Base-by-base conservation (phyloP, 64 coral and sea anemone species). In the Stichodactyla helianthus region DNA sequence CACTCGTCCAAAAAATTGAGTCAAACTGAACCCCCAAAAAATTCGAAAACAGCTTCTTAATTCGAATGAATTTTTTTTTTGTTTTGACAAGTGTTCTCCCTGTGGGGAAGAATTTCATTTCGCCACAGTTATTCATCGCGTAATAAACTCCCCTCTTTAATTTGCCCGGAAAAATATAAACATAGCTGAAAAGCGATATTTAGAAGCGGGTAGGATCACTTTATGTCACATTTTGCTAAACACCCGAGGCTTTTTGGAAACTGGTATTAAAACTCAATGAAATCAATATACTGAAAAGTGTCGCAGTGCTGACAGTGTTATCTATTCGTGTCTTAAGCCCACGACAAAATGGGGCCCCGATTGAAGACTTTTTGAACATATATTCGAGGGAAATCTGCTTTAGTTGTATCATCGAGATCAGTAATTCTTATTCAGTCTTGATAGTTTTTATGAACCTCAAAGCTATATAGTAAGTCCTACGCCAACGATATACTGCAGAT, bases 271-370 rank as follows among this genome's bases (percentile, higher is more conserved):
- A 58, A 58, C 55, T 58, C 8, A 58, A 58, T 58, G 55, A 58
- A 58, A 58, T 58, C 55, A 58, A 5, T 44, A 44, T 44, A 44
- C 35, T 44, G n/a, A 74, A 27, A 7, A 23, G 26, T 27, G 25
- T 9, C 27, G 68, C 68, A 27, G 68, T 70, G 4, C 19, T 74
- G 25, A 74, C 68, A 81, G 2, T 81, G 10, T 81, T 81, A 81
- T 81, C 78, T 81, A 1, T 81, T 12, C 50, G 7, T 52, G 78
- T 54, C n/a, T 50, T 52, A n/a, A 10, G 50, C 15, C 35, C 67
- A 81, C 15, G 78, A 81, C 78, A 81, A 44, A 51, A 54, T 20
- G 78, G 78, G 78, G 78, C 78, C 67, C 78, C 51, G 78, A 53
- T 54, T 11, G 15, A 54, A 79, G 77, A 35, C 50, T 79, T 79